Conservation (phyloP, 2,797 vertebrate genomes). For the Aphelocoma californica region DNA sequence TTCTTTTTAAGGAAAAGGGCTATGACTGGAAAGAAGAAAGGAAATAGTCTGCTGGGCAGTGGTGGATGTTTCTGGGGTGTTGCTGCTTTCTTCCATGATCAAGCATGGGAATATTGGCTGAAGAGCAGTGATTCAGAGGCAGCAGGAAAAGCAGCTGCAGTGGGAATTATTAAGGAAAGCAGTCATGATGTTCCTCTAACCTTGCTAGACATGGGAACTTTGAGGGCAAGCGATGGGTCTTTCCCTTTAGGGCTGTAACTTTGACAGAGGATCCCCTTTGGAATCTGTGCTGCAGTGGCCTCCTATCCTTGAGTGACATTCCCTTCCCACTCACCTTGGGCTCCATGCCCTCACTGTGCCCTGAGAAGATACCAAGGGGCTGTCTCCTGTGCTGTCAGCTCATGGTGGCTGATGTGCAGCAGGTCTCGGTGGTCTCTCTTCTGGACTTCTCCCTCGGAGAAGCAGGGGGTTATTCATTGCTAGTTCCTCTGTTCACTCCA, state of each 20-base stretch:
- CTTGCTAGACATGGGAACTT: background rate
- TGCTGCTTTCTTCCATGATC: background rate
- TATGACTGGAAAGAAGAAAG: background rate
- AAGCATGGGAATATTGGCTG: background rate
- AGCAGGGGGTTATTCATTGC: background rate
- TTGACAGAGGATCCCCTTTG: background rate
- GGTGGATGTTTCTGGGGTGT: background rate
- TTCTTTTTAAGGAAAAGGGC: background rate
- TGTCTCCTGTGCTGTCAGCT: background rate
- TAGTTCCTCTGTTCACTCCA: constrained; percentile 12
- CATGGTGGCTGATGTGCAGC: background rate
- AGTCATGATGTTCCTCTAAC: background rate
- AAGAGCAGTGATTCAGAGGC: background rate
- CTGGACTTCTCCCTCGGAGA: background rate
- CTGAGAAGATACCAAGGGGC: background rate
- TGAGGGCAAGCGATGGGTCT: background rate
- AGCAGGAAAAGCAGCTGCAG: background rate
- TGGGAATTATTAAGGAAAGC: background rate
- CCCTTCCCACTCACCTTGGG: fast-evolving
- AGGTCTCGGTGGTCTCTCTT: background rate
- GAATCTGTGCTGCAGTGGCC: background rate
- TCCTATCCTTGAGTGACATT: background rate
- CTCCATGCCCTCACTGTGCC: background rate
- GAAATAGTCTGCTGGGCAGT: background rate
- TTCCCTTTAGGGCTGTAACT: background rate